Evolutionary conservation across 2,888 invertebrate genomes (phyloP).

Genomic region (Yponomeuta plumbellus): DNA sequence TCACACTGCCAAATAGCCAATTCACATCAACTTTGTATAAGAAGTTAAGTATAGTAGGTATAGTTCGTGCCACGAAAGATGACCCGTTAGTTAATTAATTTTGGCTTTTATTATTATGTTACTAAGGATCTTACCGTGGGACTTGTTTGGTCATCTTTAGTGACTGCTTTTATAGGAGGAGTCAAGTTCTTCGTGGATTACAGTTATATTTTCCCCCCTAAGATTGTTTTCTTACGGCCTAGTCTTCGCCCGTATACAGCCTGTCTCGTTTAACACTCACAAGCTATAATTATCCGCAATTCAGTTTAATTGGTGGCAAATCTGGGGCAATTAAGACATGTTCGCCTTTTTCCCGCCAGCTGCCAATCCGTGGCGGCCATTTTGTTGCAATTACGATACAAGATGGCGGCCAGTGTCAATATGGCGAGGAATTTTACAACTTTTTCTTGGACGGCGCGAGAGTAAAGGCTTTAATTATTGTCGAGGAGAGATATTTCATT

Average conservation of each 20-base stretch:
- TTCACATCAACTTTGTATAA: too few relatives aligned
- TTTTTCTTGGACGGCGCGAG: conserved; percentile 32
- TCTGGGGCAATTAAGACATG: conserved; percentile 63
- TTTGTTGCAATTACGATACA: conserved; percentile 56
- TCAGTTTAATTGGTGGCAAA: conserved; percentile 60
- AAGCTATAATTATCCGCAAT: conserved; percentile 54
- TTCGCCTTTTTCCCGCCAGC: conserved; percentile 49
- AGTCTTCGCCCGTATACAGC: neutral
- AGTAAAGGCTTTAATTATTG: conserved; percentile 7
- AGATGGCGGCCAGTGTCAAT: conserved; percentile 47
- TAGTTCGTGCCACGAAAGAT: too few relatives aligned
- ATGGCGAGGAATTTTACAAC: conserved; percentile 48
- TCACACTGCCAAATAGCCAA: too few relatives aligned
- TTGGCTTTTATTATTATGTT: too few relatives aligned
- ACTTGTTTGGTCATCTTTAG: too few relatives aligned
- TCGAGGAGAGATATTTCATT: neutral
- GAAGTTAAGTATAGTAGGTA: too few relatives aligned
- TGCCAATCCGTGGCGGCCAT: conserved; percentile 58
- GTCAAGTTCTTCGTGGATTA: neutral
- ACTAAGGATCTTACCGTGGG: too few relatives aligned
- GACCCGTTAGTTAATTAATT: too few relatives aligned
- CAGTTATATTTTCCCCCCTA: neutral
- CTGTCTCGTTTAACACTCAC: conserved; percentile 7
- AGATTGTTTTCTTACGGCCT: neutral
- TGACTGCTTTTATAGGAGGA: too few relatives aligned